These are phyloP conservation scores for Physella acuta DNA, from an alignment of 1,140 invertebrate species.

Conservation along the genomic window DNA sequence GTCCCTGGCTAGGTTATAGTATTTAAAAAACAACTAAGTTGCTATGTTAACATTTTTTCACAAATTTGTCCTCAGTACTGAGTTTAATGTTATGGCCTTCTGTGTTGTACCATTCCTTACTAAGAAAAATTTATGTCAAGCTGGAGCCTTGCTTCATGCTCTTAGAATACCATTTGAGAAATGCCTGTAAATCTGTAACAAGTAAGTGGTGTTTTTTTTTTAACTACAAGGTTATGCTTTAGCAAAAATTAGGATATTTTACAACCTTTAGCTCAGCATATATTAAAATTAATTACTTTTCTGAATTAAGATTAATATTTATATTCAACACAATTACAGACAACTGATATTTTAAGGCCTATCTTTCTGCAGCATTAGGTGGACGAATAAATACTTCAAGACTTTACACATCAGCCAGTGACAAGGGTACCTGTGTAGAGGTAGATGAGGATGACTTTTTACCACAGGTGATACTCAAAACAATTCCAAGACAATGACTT, in stretches of 20 bases:
- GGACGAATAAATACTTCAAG: neutral
- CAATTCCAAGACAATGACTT: too few species aligned
- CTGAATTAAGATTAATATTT: too few species aligned
- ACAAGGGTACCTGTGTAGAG: neutral
- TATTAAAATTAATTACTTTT: too few species aligned
- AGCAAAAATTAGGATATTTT: too few species aligned
- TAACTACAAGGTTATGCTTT: too few species aligned
- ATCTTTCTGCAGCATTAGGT: neutral
- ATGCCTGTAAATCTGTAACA: neutral
- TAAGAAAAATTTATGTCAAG: slow-evolving; percentile 40
- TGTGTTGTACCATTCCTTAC: slow-evolving; percentile 47
- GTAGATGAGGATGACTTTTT: slow-evolving; percentile 17
- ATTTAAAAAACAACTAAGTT: too few species aligned
- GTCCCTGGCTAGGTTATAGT: too few species aligned
- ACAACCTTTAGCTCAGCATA: too few species aligned
- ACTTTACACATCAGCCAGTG: neutral
- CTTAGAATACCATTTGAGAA: slow-evolving; percentile 42
- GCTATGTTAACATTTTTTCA: too few species aligned
- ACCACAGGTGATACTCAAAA: neutral
- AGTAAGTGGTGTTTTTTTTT: too few species aligned
- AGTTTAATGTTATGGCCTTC: slow-evolving; percentile 49
- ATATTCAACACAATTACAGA: too few species aligned
- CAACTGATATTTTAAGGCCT: too few species aligned
- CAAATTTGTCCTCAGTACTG: slow-evolving; percentile 46
- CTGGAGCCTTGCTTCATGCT: slow-evolving; percentile 45